Evolutionary conservation across 2,113 vertebrate species (phyloP).

Genomic region (Phyllostomus hastatus): DNA sequence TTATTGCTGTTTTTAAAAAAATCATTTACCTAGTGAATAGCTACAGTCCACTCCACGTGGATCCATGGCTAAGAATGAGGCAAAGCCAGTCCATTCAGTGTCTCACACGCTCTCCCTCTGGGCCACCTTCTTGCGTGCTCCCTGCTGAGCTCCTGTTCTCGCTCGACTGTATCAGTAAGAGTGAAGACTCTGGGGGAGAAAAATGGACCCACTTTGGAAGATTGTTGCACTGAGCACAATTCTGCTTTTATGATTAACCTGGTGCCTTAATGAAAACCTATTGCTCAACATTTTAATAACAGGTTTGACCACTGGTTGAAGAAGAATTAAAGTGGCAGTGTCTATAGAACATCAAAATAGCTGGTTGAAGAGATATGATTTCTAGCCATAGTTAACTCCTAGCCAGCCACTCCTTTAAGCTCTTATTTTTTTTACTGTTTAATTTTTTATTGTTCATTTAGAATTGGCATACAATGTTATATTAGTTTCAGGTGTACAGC

Average conservation of each 20-base stretch:
- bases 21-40: neutral
- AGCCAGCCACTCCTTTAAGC: neutral
- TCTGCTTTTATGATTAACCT: conserved; percentile 31
- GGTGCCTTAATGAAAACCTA: neutral
- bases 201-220: neutral
- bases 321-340: neutral
- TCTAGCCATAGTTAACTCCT: neutral
- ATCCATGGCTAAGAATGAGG: neutral
- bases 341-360: neutral
- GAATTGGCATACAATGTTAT: neutral
- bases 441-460: neutral
- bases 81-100: neutral
- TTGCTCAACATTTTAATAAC: neutral
- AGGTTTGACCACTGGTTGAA: neutral
- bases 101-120: neutral
- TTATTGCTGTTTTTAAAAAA: neutral
- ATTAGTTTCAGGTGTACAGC: neutral
- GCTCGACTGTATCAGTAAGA: neutral
- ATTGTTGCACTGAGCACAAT: neutral
- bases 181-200: conserved; percentile 12
- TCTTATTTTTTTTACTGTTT: neutral
- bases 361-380: neutral
- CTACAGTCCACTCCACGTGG: neutral
- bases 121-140: neutral
- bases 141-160: neutral